phyloP scores from a whole-genome alignment of 2,888 invertebrate species.

The Cerceris ruficornis region DNA sequence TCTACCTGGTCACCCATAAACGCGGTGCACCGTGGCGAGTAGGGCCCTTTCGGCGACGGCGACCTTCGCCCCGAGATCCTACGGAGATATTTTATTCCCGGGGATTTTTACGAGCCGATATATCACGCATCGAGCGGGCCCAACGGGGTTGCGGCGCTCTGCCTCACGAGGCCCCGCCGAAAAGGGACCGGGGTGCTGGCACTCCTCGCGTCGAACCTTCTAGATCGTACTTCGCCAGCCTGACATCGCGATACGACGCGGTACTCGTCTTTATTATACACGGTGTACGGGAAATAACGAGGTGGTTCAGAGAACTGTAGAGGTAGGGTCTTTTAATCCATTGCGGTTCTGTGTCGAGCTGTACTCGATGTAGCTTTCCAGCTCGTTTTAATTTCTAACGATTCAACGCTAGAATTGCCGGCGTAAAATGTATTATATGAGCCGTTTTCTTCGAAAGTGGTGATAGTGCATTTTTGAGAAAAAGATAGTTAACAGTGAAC shows the following conservation, averaged over 20 bases:
- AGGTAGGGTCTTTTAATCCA: too few species aligned
- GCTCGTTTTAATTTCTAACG: too few species aligned
- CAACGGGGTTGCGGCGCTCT: constrained; percentile 57
- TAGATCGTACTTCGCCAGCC: neutral
- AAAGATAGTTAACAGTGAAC: too few species aligned
- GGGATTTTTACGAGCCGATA: constrained; percentile 81
- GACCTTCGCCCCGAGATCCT: constrained; percentile 80
- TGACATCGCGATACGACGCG: neutral
- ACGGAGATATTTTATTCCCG: constrained; percentile 80
- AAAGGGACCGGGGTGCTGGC: constrained; percentile 46
- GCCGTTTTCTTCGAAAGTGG: too few species aligned
- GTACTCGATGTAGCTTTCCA: too few species aligned
- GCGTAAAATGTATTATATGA: too few species aligned
- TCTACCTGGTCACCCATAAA: constrained; percentile 67
- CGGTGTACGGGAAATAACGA: neutral
- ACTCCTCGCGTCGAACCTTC: constrained; percentile 14
- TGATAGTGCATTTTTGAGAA: too few species aligned
- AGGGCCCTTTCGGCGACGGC: constrained; percentile 79
- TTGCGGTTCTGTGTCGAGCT: too few species aligned
- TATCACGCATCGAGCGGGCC: constrained; percentile 79
- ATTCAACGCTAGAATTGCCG: too few species aligned
- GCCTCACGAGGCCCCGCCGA: constrained; percentile 47
- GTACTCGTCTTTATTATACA: constrained; percentile 12
- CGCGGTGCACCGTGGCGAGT: constrained; percentile 52
- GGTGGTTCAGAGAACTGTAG: neutral